Conservation (phyloP, 2,888 invertebrate species). For the Salticus scenicus region DNA sequence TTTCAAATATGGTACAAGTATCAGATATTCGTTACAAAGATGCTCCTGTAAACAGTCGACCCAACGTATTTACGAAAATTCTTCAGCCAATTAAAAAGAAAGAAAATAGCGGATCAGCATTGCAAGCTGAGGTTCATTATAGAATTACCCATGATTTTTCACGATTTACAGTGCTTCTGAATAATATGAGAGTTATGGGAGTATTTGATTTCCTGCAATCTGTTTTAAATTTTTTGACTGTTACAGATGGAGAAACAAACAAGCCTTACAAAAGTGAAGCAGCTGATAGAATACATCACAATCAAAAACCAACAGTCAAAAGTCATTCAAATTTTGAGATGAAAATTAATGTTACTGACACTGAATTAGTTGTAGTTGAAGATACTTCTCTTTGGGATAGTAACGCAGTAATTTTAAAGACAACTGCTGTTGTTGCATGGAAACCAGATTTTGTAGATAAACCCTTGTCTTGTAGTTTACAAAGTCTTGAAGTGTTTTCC, state of each 20-base stretch:
- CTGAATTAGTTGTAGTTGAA: constrained; percentile 95
- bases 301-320: constrained; percentile 72
- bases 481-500: constrained; percentile 92
- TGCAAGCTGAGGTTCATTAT: constrained; percentile 79
- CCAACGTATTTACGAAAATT: constrained; percentile 92
- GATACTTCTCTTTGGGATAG: constrained; percentile 91
- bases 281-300: neutral
- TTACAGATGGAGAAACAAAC: neutral
- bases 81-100: constrained; percentile 82
- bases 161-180: constrained; percentile 90
- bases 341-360: constrained; percentile 94
- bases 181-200: constrained; percentile 95
- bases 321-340: constrained; percentile 82
- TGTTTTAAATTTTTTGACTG: constrained; percentile 84
- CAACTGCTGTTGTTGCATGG: constrained; percentile 91
- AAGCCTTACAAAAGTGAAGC: neutral
- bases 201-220: constrained; percentile 95
- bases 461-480: constrained; percentile 89
- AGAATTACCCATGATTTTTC: constrained; percentile 80
- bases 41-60: constrained; percentile 79
- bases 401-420: constrained; percentile 91
- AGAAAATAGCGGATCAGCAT: constrained; percentile 71
- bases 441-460: constrained; percentile 82
- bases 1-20: constrained; percentile 91
- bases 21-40: constrained; percentile 82